These are phyloP conservation scores for Merodon equestris DNA, from an alignment of 2,888 invertebrate species.

Conservation along the genomic window DNA sequence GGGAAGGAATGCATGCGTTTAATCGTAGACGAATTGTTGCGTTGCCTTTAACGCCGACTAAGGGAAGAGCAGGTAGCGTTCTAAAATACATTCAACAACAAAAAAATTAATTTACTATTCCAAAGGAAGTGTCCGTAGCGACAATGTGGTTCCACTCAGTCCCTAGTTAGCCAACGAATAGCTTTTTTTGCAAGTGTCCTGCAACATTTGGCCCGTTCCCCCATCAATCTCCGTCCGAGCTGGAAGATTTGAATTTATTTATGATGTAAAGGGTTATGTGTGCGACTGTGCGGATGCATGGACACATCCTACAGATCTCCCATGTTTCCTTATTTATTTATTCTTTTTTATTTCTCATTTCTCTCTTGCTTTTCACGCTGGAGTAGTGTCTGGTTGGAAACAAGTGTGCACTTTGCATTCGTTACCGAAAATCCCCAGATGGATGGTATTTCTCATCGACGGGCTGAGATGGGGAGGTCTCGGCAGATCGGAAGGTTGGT, in stretches of 20 bases:
- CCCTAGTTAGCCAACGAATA: conserved; percentile 33
- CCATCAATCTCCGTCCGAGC: conserved; percentile 50
- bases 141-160: conserved; percentile 45
- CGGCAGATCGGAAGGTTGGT: neutral
- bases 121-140: conserved; percentile 42
- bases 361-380: neutral
- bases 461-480: conserved; percentile 26
- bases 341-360: neutral
- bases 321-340: conserved; percentile 48
- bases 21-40: conserved; percentile 61
- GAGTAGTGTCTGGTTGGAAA: conserved; percentile 24
- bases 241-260: conserved; percentile 60
- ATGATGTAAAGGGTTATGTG: conserved; percentile 42
- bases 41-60: conserved; percentile 26
- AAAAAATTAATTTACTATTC: conserved; percentile 46
- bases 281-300: conserved; percentile 1
- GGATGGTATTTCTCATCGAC: conserved; percentile 43
- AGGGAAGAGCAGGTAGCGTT: conserved; percentile 21
- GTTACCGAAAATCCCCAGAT: conserved; percentile 56
- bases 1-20: conserved; percentile 58
- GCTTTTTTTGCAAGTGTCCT: conserved; percentile 34
- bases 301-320: conserved; percentile 8
- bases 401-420: conserved; percentile 60
- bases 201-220: conserved; percentile 31
- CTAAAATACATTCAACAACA: neutral